Percentiles rank a stretch among this genome's conserved stretches.
phyloP scores from a whole-genome alignment of 1,140 invertebrate genomes.

The Ceratina australensis region DNA sequence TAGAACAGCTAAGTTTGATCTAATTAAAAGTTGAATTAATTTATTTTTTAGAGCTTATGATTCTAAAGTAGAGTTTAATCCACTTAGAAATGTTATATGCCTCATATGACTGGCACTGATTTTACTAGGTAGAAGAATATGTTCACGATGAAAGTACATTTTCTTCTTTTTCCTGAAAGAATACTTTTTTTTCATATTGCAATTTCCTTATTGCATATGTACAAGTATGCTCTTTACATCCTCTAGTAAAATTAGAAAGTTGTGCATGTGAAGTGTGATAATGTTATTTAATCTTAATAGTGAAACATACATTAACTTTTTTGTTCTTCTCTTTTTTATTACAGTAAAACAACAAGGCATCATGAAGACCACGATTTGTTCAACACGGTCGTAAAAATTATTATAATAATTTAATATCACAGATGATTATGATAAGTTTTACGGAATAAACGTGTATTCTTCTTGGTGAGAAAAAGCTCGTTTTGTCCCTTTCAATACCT shows the following conservation, averaged over 20 bases:
- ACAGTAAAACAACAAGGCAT: slow-evolving; percentile 69
- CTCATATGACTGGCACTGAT: not conserved
- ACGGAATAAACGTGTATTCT: slow-evolving; percentile 63
- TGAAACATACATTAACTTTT: slow-evolving; percentile 38
- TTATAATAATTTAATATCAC: slow-evolving; percentile 67
- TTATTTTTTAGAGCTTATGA: not conserved
- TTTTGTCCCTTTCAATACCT: slow-evolving; percentile 8
- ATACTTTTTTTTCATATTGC: not conserved
- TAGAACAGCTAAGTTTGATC: not conserved
- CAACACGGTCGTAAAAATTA: slow-evolving; percentile 67
- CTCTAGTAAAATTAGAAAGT: slow-evolving; percentile 10
- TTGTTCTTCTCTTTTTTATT: slow-evolving; percentile 63
- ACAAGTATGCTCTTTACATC: not conserved
- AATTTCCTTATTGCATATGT: slow-evolving; percentile 2
- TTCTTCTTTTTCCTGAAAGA: not conserved
- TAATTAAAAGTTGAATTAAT: not conserved
- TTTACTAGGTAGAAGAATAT: slow-evolving; percentile 21
- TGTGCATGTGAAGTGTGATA: slow-evolving; percentile 45
- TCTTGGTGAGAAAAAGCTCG: slow-evolving; percentile 39
- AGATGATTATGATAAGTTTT: slow-evolving; percentile 71
- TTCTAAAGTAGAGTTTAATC: not conserved
- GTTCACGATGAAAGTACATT: not conserved
- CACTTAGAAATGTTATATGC: not conserved
- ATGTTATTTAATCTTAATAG: slow-evolving; percentile 20
- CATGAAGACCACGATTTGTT: slow-evolving; percentile 64